Base-by-base conservation (phyloP, 2,113 vertebrate species). In the Strigops habroptila region DNA sequence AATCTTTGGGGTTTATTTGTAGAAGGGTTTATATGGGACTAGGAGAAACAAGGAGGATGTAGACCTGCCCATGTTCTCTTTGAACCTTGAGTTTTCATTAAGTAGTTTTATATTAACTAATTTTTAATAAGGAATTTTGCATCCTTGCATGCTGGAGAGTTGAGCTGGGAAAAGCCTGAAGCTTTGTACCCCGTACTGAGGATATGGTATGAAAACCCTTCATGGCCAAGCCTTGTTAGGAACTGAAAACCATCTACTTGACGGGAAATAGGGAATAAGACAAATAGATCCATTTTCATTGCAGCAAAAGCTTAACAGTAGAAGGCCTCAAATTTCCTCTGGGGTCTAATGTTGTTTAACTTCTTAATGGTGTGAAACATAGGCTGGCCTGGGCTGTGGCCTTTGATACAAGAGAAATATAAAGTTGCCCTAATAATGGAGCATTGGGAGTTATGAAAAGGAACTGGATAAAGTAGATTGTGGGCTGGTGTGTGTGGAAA, bases 321-420 rank as follows among this genome's bases (percentile, higher is more conserved):
- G 16, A 91, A 84, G 70, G 55, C 81, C 78, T 95, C 77, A 87
- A 84, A 84, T 97, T 95, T 93, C 91, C 95, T 95, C 93, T 68
- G 77, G 95, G 94, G 94, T 89, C 91, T 92, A n/a, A 30, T 96
- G 95, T 82, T 95, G 89, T 96, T 96, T 96, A 95, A 97, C 89
- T 92, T 95, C 95, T 91, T 96, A 96, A 96, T 95, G 91, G 74
- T 71, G 73, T 95, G 94, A 89, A 96, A 43, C 92, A 31, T 0
- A 6, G 83, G 86, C 64, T 95, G 91, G 75, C 46, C 3, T 0
- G 48, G 74, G 74, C 95, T 59, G 8, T 79, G 94, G 73, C 91
- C 89, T 97, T 89, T 91, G 86, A 31, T 92, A 19, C 48, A 3
- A 35, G 74, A 91, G 84, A 95, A 93, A 91, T 79, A 87, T 48